Base-by-base conservation (phyloP, 35 echinoderm and acorn worm genomes). In the Lytechinus pictus region DNA sequence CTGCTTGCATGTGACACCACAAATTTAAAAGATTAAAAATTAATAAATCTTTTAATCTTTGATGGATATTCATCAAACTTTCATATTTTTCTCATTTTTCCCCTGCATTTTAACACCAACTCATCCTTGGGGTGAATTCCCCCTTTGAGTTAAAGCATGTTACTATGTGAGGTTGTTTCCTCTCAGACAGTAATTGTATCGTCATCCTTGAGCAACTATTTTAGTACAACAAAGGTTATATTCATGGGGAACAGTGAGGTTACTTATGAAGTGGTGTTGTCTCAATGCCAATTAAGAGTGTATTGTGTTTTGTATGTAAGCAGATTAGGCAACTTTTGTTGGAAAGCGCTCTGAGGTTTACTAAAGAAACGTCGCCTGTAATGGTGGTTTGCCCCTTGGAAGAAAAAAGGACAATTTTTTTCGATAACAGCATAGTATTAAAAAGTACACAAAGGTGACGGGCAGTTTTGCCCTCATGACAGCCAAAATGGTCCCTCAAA, bases 171-270 rank as follows among this genome's bases (percentile, higher is more conserved):
- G 66, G 88, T 90, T 52, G 52, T 54, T 90, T 90, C 88, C 88
- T 54, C 88, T 90, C 52, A 44, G 33, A 44, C 52, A 71, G 28
- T 44, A 21, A 90, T 52, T 90, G 29, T 90, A 11, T 44, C 52
- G 24, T 52, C 88, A 89, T 90, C 88, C 88, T 90, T 90, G 28
- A 54, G 88, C 27, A 44, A 44, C 88, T 90, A 90, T 90, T 90
- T 54, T 90, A 6, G 27, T 90, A 10, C 88, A 12, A 90, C 88
- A 90, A 90, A 90, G 27, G 27, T 21, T 90, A 52, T 90, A 52
- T 90, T 44, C 88, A 19, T 90, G 9, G 88, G 88, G 88, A 90
- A 52, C 52, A 54, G 88, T 6, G 52, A 52, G 88, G 52, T 4
- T 90, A 8, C 10, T 90, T 90, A 52, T 14, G 13, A 54, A 90